Evolutionary conservation across 2,797 vertebrate species (phyloP).

Genomic region (Brachyrhaphis roseni): DNA sequence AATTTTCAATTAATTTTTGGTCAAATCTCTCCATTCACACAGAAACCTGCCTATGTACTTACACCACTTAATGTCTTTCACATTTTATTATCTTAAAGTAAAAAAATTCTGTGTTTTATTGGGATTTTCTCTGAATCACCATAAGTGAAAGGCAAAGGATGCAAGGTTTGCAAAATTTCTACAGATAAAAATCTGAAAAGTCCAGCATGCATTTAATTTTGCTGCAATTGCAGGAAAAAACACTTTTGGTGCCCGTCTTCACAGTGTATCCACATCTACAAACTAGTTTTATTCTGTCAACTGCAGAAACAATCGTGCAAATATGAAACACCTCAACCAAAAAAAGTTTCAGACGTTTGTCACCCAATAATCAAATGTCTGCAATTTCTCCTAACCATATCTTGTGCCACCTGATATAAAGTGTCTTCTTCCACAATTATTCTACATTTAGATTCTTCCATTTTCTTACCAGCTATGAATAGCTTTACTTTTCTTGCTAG

Average conservation of each 20-base stretch:
- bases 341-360: background rate
- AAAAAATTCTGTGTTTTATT: background rate
- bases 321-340: background rate
- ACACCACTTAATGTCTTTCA: background rate
- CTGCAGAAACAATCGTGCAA: background rate
- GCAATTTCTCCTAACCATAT: background rate
- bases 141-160: background rate
- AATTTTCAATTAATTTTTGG: background rate
- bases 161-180: background rate
- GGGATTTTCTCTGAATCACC: background rate
- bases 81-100: background rate
- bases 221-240: too few relatives aligned
- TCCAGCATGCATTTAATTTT: background rate
- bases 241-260: background rate
- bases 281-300: background rate
- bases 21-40: background rate
- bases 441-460: background rate
- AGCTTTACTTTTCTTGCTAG: background rate
- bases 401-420: background rate
- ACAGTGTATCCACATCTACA: background rate
- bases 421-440: background rate
- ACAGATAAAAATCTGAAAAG: background rate
- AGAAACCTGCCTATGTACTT: background rate
- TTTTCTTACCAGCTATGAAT: background rate
- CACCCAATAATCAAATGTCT: background rate